phyloP scores from a whole-genome alignment of 2,113 vertebrate species.

The Sialia sialis region DNA sequence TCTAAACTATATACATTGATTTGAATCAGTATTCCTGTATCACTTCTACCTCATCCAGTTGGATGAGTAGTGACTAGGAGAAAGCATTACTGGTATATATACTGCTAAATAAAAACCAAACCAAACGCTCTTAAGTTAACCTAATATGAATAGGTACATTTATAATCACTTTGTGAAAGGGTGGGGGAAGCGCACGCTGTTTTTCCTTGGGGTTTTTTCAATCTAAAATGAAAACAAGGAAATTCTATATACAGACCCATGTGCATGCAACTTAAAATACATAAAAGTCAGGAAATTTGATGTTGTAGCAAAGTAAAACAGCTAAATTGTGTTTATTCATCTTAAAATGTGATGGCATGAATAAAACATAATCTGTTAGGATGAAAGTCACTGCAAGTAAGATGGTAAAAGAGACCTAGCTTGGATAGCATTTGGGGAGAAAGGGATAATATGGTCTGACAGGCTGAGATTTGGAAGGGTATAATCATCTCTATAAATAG shows the following conservation, averaged over 20 bases:
- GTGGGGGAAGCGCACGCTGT: background rate
- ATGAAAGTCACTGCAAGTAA: background rate
- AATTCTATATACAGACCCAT: background rate
- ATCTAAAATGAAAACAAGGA: conserved; percentile 37
- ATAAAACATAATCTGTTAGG: conserved; percentile 27
- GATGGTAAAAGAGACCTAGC: background rate
- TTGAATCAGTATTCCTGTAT: background rate
- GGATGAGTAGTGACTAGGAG: background rate
- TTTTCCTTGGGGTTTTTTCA: conserved; percentile 15
- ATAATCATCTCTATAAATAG: conserved; percentile 39
- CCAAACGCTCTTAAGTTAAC: background rate
- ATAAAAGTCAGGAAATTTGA: background rate
- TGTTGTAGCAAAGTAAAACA: conserved; percentile 8
- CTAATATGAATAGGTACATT: conserved; percentile 19
- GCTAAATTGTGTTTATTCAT: conserved; percentile 14
- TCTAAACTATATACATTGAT: background rate
- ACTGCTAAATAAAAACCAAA: background rate
- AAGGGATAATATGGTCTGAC: background rate
- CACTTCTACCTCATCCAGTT: background rate
- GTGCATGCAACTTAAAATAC: conserved; percentile 24
- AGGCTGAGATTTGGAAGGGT: conserved; percentile 14
- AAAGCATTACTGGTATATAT: background rate
- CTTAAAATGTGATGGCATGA: conserved; percentile 22
- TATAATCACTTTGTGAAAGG: conserved; percentile 1
- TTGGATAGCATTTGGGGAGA: background rate